Evolutionary conservation across 92 coral and sea anemone genomes (phyloP), one percentile per base, ranked within the genome.

Genomic region (Epizoanthus fatuus): DNA sequence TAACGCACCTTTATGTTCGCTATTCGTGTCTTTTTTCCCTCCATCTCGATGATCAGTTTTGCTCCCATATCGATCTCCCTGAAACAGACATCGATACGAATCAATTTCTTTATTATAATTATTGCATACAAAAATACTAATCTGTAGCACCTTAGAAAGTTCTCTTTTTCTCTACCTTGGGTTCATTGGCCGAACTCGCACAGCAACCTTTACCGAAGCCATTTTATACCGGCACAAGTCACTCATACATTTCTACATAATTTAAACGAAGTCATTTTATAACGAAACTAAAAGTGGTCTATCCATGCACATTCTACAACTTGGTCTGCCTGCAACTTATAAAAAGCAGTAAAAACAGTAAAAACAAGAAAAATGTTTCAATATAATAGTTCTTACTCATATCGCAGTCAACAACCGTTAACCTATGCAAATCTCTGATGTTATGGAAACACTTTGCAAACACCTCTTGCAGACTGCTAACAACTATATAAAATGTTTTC

Each of bases 191-290:
- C 99, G 75, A 16, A 97, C 99, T 70, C 98, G 86, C 20, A 97
- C 99, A 58, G 99, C 99, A 39, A 97, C 99, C 47, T 97, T 97
- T 3, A 97, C 99, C 57, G 99, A 97, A 51, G 99, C 99, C 99
- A 97, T 97, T 19, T 3, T 86, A 45, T 44, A 47, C 81, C 74
- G 38, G 49, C 57, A 19, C 54, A 65, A 67, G 56, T 70, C 47
- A 40, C 40, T 47, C 58, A 44, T 15, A 29, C 2, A 29, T 29
- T 29, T 29, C 35, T 29, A 22, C 25, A 22, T 22, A 22, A 22
- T 22, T 22, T 22, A 22, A 22, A 22, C 25, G 25, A 22, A 22
- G 25, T 22, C 25, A 22, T 0, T 22, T 22, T 22, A 22, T 22
- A 22, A 22, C 25, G 25, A 22, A 22, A 22, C 25, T 22, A 22